phyloP scores from a whole-genome alignment of 2,113 vertebrate genomes.

The Hippocampus barbouri region DNA sequence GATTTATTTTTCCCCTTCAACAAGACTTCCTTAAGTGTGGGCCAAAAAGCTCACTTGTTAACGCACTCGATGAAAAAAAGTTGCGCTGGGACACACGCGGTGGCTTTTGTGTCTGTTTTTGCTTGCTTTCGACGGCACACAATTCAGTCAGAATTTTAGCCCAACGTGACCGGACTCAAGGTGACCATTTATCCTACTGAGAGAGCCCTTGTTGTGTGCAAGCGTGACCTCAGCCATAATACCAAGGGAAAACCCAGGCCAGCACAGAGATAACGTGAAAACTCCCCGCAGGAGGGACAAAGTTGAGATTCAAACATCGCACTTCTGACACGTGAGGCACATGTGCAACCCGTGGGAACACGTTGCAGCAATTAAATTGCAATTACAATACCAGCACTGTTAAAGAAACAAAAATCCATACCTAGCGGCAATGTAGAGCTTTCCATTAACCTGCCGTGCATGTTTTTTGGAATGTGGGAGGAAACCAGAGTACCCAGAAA shows the following conservation, averaged over 20 bases:
- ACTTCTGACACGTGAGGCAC: no score
- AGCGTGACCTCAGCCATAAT: not conserved
- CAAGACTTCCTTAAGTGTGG: constrained; percentile 39
- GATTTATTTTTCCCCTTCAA: constrained; percentile 11
- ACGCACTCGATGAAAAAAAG: not conserved
- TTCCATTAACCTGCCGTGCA: no score
- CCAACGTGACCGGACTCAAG: not conserved
- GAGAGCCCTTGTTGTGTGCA: not conserved
- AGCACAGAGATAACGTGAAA: no score
- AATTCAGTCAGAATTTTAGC: not conserved
- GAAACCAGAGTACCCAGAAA: no score
- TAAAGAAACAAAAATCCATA: no score
- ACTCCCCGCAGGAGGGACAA: no score
- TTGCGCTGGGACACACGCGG: not conserved
- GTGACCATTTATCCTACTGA: not conserved
- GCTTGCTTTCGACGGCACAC: not conserved
- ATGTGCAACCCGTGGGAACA: no score
- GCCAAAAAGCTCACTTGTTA: constrained; percentile 43
- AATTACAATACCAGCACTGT: no score
- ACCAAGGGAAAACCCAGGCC: not conserved
- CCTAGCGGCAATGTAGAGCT: no score
- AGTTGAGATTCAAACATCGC: no score
- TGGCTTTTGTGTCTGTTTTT: not conserved
- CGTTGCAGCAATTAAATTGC: no score
- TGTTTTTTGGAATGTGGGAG: no score